These are phyloP conservation scores for Lysandra bellargus DNA, from an alignment of 2,888 invertebrate species.

Conservation along the genomic window DNA sequence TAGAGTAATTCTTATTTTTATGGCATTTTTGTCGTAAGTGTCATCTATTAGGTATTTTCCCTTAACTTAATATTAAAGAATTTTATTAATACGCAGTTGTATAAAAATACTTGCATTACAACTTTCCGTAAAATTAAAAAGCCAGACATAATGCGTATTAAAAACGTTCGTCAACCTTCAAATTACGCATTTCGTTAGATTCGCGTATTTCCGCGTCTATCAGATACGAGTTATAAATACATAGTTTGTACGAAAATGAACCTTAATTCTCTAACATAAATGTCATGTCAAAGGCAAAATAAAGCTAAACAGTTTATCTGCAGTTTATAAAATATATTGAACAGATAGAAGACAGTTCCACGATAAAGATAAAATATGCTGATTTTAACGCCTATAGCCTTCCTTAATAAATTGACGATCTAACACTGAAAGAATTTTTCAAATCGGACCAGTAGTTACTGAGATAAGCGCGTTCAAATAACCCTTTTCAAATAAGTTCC, in stretches of 20 bases:
- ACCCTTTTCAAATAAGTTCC: no score
- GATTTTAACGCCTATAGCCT: background rate
- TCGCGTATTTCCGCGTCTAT: conserved; percentile 24
- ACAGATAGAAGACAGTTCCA: conserved; percentile 16
- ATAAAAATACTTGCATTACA: conserved; percentile 8
- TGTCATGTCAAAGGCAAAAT: background rate
- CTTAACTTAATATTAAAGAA: background rate
- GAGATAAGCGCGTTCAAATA: no score
- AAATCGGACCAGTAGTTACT: no score
- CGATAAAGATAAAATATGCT: background rate
- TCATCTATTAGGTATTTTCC: no score
- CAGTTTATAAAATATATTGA: conserved; percentile 16
- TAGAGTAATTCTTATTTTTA: no score
- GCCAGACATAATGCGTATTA: conserved; percentile 25
- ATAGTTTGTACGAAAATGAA: background rate
- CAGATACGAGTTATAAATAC: background rate
- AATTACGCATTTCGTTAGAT: conserved; percentile 17
- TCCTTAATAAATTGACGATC: no score
- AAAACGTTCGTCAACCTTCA: conserved; percentile 2
- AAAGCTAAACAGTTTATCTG: background rate
- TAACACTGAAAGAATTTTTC: no score
- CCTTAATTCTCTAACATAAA: background rate
- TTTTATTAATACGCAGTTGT: background rate
- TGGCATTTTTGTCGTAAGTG: no score
- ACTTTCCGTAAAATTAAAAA: conserved; percentile 10